A percentile compares a stretch with the other conserved stretches of the same genome.
phyloP scores from a whole-genome alignment of 2,113 vertebrate species.

The Lethenteron camtschaticum region DNA sequence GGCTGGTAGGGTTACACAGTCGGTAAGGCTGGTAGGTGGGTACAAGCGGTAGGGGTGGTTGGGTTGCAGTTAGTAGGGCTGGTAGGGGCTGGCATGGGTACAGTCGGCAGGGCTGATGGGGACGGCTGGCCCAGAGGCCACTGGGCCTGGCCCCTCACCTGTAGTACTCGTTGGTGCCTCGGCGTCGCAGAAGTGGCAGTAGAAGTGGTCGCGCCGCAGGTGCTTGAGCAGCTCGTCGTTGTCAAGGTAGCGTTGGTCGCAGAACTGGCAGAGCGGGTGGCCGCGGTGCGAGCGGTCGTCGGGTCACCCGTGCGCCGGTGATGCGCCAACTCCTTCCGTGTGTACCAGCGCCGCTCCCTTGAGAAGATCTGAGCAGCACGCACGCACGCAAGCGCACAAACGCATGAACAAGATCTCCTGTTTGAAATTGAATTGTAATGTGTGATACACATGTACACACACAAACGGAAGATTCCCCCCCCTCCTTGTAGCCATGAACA shows the following conservation, averaged over 20 bases:
- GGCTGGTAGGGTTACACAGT: too few relatives aligned
- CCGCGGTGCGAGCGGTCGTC: constrained; percentile 86
- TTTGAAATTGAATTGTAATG: too few relatives aligned
- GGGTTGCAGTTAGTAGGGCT: too few relatives aligned
- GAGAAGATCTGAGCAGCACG: constrained; percentile 48
- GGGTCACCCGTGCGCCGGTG: constrained; percentile 68
- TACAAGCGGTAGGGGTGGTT: too few relatives aligned
- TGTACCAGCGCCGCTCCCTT: constrained; percentile 79
- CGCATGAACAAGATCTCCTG: background rate
- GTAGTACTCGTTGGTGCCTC: constrained; percentile 93
- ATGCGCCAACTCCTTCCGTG: constrained; percentile 66
- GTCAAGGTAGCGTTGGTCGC: constrained; percentile 77
- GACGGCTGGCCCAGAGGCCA: too few relatives aligned
- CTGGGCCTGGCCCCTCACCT: constrained; percentile 21
- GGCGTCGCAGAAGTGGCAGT: constrained; percentile 88
- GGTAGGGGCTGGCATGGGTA: too few relatives aligned
- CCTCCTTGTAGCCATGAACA: background rate
- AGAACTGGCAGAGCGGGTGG: constrained; percentile 91
- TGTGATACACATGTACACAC: too few relatives aligned
- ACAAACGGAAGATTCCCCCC: background rate
- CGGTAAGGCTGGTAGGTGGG: too few relatives aligned
- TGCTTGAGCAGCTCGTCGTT: constrained; percentile 89
- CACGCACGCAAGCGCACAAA: background rate
- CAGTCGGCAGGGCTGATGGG: too few relatives aligned
- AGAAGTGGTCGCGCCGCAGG: constrained; percentile 73